Evolutionary conservation across 2,113 vertebrate species (phyloP).

Genomic region (Bujurquina vittata): DNA sequence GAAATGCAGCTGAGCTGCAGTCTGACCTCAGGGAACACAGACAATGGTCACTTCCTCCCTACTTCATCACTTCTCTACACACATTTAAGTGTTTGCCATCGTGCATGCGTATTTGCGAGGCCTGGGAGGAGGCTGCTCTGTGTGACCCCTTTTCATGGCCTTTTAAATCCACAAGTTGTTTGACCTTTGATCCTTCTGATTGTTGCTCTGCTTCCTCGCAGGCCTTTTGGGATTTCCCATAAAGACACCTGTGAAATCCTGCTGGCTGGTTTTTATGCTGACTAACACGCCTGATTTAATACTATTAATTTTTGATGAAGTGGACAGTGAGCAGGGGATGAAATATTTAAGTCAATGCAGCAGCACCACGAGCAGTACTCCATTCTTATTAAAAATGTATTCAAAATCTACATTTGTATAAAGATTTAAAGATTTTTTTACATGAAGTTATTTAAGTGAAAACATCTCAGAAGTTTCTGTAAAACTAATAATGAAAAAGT

Average conservation of each 20-base stretch:
- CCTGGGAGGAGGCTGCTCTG: constrained; percentile 17
- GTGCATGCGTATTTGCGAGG: constrained; percentile 2
- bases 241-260: constrained; percentile 57
- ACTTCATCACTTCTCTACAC: constrained; percentile 46
- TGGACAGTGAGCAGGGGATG: neutral
- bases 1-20: neutral
- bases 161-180: constrained; percentile 70
- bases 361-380: neutral
- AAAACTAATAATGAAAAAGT: neutral
- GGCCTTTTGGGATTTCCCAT: constrained; percentile 50
- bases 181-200: constrained; percentile 67
- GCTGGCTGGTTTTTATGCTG: constrained; percentile 16
- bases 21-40: constrained; percentile 57
- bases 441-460: neutral
- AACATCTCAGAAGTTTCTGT: neutral
- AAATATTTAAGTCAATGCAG: neutral
- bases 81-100: constrained; percentile 35
- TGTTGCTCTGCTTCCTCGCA: constrained; percentile 35
- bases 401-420: neutral
- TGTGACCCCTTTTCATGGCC: constrained; percentile 54
- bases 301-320: neutral
- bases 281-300: constrained; percentile 21
- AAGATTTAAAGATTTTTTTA: neutral
- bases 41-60: constrained; percentile 73
- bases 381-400: neutral